Conservation (phyloP, 2,888 invertebrate species). For the Drosophila macrothrix region DNA sequence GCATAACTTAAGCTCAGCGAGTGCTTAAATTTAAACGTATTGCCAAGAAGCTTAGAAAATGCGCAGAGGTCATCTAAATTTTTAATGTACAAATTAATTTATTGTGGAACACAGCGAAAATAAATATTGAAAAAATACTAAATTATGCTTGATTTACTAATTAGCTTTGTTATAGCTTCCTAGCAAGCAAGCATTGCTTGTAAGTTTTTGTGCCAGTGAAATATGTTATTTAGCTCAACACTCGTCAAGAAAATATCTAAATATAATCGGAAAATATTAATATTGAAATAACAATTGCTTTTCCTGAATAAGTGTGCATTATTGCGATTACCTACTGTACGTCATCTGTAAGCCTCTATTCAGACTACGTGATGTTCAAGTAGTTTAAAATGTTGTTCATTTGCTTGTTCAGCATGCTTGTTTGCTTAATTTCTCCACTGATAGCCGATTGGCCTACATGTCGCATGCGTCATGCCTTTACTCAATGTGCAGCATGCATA, state of each 20-base stretch:
- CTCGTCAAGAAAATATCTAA: no score
- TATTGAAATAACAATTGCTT: neutral
- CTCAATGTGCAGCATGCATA: constrained; percentile 18
- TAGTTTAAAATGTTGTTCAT: constrained; percentile 26
- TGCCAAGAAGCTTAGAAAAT: neutral
- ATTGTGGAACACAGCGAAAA: no score
- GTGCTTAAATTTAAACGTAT: neutral
- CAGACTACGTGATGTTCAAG: constrained; percentile 38
- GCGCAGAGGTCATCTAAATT: neutral
- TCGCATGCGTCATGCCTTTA: constrained; percentile 50
- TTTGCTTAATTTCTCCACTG: constrained; percentile 13
- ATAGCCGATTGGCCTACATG: constrained; percentile 39
- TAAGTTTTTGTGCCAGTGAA: no score
- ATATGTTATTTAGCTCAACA: no score
- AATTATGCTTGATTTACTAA: no score
- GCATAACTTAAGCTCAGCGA: neutral
- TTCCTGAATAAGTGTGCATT: neutral
- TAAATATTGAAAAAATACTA: no score
- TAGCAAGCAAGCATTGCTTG: no score
- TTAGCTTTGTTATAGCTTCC: no score
- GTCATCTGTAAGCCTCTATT: constrained; percentile 6
- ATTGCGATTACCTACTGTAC: constrained; percentile 36
- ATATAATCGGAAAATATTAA: no score
- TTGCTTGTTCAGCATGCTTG: constrained; percentile 23
- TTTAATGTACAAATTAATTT: neutral